Base-by-base conservation (phyloP, 2,888 invertebrate species). In the Odontothrips loti region DNA sequence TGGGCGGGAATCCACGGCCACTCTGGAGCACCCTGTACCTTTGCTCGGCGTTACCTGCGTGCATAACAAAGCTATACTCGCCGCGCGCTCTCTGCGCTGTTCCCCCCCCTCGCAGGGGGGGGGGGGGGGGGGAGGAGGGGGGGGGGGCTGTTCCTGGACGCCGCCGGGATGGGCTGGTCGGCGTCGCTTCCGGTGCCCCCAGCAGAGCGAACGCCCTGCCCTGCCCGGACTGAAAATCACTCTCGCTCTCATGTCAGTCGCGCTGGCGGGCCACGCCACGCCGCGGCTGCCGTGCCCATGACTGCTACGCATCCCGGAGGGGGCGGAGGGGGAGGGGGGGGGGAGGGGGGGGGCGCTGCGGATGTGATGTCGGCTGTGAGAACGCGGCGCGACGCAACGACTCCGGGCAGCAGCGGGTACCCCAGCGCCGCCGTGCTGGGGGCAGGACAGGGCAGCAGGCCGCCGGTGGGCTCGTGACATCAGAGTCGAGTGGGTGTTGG, bases 221-320 rank as follows among this genome's bases (percentile, higher is more conserved):
- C 17, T 20, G 51, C 51, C 68, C 12, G 68, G 68, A 75, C 23
- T 27, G 68, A 75, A 75, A 75, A 75, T 75, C 68, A 75, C 68
- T 75, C 68, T 75, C 68, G 27, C 68, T 75, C 68, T 75, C 68
- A 75, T 75, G 68, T 75, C 68, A 75, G 68, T 27, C 68, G 68
- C 17, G 51, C 51, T 17, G 51, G 51, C 51, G 51, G 15, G 51
- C 8, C 51, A 17, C 15, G 3, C 51, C 15, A 17, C 15, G 68
- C 68, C 27, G 68, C 23, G 27, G 17, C 17, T 6, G 51, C 6
- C 51, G 6, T 51, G 51, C 15, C 51, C 15, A 10, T 12, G 51
- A 12, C 51, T 51, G 51, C 34, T 43, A 43, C 58, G 58, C 58
- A 58, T 58, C 58, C 23, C 23, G 8, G 68, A 10, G 23, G 68